These are phyloP conservation scores for Sycophaga agraensis DNA, from an alignment of 1,140 invertebrate species.

Conservation along the genomic window DNA sequence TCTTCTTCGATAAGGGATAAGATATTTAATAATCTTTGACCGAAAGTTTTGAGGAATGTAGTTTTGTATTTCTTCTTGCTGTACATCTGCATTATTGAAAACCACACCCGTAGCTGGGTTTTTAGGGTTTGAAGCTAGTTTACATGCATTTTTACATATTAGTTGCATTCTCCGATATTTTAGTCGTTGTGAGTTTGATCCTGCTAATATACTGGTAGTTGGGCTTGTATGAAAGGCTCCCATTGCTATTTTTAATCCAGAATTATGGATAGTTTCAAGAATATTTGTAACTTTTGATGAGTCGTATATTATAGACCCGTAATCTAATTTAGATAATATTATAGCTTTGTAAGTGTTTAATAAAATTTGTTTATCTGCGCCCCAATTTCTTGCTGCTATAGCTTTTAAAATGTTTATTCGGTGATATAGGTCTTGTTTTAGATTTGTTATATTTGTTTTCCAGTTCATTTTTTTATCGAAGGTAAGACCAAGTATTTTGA, in stretches of 20 bases:
- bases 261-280: no score
- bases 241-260: neutral
- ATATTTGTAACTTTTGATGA: no score
- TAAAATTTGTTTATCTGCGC: constrained; percentile 7
- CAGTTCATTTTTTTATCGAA: constrained; percentile 29
- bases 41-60: no score
- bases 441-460: constrained; percentile 15
- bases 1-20: no score
- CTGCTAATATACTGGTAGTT: constrained; percentile 23
- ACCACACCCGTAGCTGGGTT: no score
- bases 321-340: no score
- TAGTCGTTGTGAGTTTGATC: neutral
- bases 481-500: constrained; percentile 31
- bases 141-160: neutral
- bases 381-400: constrained; percentile 17
- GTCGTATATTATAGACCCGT: no score
- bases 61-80: no score
- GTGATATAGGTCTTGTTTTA: neutral
- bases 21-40: no score
- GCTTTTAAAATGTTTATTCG: constrained; percentile 11
- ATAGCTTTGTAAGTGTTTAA: neutral
- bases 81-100: no score
- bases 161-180: no score
- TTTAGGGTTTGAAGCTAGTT: neutral
- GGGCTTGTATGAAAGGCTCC: constrained; percentile 22